phyloP scores from a whole-genome alignment of 1,140 invertebrate genomes.

The Orius insidiosus region DNA sequence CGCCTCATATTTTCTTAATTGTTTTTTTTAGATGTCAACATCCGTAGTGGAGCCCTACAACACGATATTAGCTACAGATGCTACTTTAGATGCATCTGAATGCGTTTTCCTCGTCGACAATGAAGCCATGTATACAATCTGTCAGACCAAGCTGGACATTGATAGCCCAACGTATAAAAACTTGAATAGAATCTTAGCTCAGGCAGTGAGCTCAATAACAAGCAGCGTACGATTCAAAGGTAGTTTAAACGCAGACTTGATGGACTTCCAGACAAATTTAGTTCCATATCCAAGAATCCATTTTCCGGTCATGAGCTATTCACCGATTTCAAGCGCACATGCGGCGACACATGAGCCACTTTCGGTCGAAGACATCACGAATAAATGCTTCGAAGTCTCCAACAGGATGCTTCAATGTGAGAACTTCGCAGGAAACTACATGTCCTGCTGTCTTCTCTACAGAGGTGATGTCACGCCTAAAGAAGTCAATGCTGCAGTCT shows the following conservation, averaged over 20 bases:
- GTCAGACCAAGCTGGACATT: constrained; percentile 33
- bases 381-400: constrained; percentile 29
- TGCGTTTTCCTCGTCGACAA: constrained; percentile 45
- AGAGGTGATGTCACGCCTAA: constrained; percentile 44
- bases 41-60: constrained; percentile 52
- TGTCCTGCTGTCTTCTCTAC: constrained; percentile 64
- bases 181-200: constrained; percentile 37
- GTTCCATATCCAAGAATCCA: constrained; percentile 33
- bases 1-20: too few species aligned
- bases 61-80: constrained; percentile 42
- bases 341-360: constrained; percentile 36
- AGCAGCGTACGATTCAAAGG: constrained; percentile 46
- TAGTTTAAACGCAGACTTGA: constrained; percentile 46
- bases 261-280: constrained; percentile 45
- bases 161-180: constrained; percentile 39
- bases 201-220: constrained; percentile 40
- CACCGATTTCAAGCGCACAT: constrained; percentile 39
- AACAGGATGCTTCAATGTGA: constrained; percentile 41
- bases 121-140: constrained; percentile 48
- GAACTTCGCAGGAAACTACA: constrained; percentile 24
- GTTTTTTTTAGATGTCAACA: constrained; percentile 25
- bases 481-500: constrained; percentile 51
- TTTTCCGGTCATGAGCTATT: constrained; percentile 41
- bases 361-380: constrained; percentile 29
- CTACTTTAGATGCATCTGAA: constrained; percentile 41